Base-by-base conservation (phyloP, 2,797 vertebrate species). In the Poecile montanus region DNA sequence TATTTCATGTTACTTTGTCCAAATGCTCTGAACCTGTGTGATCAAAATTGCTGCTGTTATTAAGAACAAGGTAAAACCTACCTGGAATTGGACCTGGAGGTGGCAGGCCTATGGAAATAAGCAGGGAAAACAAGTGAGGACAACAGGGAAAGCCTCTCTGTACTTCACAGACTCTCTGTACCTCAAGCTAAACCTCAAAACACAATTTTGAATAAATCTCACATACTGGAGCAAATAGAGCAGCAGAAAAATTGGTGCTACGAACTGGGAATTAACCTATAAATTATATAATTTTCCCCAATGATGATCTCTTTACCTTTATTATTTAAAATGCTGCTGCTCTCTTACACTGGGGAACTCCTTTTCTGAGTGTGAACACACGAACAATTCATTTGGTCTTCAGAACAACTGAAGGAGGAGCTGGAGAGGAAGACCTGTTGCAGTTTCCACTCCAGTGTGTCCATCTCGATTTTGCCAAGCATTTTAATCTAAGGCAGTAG, bases 51-150 rank as follows among this genome's bases (percentile, higher is more conserved):
- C 32, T 19, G 60, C 30, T 70, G 47, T 42, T 51, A 34, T 0
- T 18, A 26, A 53, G 11, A 83, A 27, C 26, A 84, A 88, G 47
- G 6, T 3, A 50, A 84, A 36, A 86, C 95, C 62, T 96, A 98
- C 97, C 95, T 97, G 97, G 97, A 94, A 98, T 95, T 19, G 94
- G 93, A 30, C 96, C 95, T 7, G 96, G 97, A 30, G 97, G 96
- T 29, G 97, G 97, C 67, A 98, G 82, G 77, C 97, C 97, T 97
- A 47, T 5, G 38, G 85, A 93, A 75, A 88, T 2, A 80, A 95
- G 83, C 12, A 65, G 56, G 67, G 23, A 77, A n/a, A 83, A 38
- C 3, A 44, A 80, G 63, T 91, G 77, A 96, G 73, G 38, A 58
- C 29, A 50, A 42, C 13, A 87, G 54, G 53, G 26, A 36, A 73